Conservation (phyloP, 2,113 vertebrate genomes). For the Heloderma charlesbogerti region DNA sequence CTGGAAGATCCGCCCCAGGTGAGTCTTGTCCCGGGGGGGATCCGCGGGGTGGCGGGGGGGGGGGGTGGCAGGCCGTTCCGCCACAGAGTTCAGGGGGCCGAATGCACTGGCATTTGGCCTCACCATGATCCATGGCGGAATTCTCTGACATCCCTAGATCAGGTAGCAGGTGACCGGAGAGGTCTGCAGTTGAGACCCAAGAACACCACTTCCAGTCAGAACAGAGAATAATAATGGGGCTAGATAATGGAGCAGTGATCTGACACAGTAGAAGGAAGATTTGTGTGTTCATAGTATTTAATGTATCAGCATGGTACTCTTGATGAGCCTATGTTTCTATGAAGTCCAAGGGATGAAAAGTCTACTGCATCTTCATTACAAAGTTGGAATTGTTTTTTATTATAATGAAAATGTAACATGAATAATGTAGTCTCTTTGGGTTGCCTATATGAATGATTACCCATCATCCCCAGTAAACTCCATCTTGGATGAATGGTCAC, state of each 20-base stretch:
- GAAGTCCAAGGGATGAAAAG: neutral
- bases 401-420: slow-evolving; percentile 38
- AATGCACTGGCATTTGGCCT: too few species aligned
- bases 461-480: slow-evolving; percentile 59
- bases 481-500: slow-evolving; percentile 46
- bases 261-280: neutral
- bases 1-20: too few species aligned
- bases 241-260: too few species aligned
- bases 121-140: too few species aligned
- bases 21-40: too few species aligned
- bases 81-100: too few species aligned
- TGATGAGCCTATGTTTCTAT: neutral
- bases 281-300: neutral
- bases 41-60: too few species aligned
- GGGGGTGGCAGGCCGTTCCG: too few species aligned
- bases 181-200: neutral
- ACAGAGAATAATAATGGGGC: neutral
- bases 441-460: slow-evolving; percentile 36
- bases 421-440: slow-evolving; percentile 61
- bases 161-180: too few species aligned
- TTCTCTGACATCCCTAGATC: too few species aligned
- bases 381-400: slow-evolving; percentile 41
- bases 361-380: neutral
- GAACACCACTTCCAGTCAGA: neutral
- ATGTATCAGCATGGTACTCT: neutral